A percentile compares a stretch with the other conserved stretches of the same genome.
These are phyloP conservation scores for Pemphigus obesinymphae DNA, from an alignment of 1,140 invertebrate species.

Conservation along the genomic window DNA sequence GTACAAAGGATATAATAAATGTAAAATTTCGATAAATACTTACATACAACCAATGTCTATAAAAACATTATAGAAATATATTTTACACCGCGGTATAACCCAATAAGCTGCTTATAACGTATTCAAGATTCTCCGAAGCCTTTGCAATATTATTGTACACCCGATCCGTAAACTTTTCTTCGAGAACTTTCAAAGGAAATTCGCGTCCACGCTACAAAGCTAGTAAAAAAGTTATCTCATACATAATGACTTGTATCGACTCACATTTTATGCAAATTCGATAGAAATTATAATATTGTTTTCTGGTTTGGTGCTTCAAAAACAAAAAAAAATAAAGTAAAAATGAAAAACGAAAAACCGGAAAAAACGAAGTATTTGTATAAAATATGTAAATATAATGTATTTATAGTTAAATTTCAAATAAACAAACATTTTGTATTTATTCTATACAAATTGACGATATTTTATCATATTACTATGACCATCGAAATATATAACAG, in stretches of 20 bases:
- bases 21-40: too few species aligned
- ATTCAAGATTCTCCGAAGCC: constrained; percentile 4
- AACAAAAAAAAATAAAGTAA: too few species aligned
- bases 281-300: constrained; percentile 16
- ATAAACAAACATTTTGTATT: background rate
- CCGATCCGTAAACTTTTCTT: constrained; percentile 25
- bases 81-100: background rate
- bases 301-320: background rate
- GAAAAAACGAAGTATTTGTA: background rate
- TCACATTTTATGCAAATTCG: background rate
- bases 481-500: too few species aligned
- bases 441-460: too few species aligned
- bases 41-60: too few species aligned
- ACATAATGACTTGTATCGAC: background rate
- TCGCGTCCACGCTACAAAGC: background rate
- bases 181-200: background rate
- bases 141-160: constrained; percentile 28
- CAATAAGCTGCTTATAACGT: constrained; percentile 25
- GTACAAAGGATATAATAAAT: too few species aligned
- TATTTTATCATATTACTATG: too few species aligned
- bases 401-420: background rate
- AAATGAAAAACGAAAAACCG: background rate
- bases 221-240: constrained; percentile 24
- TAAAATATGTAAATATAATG: background rate
- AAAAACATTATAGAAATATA: background rate